Conservation (phyloP, 2,797 vertebrate genomes). For the Amblyopsis hoosieri region DNA sequence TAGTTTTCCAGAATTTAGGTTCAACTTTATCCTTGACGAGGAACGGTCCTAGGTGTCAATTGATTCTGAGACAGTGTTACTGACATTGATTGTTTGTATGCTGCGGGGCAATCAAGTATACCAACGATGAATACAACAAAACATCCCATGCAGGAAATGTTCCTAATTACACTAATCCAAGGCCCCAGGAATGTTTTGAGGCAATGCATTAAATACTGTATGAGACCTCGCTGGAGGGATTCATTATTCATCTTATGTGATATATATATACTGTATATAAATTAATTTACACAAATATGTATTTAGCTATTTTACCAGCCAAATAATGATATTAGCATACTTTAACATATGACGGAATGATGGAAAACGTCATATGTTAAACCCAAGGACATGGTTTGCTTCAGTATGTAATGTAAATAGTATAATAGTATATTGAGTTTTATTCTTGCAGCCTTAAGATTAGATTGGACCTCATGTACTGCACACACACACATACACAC, state of each 20-base stretch:
- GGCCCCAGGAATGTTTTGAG: conserved; percentile 39
- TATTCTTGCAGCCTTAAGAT: background rate
- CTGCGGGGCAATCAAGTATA: conserved; percentile 9
- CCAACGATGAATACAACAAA: conserved; percentile 21
- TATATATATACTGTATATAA: conserved; percentile 8
- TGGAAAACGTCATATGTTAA: conserved; percentile 34
- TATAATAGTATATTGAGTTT: background rate
- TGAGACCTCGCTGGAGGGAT: conserved; percentile 49
- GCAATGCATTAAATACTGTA: conserved; percentile 60
- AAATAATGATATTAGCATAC: conserved; percentile 47
- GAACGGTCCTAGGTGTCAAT: conserved; percentile 23
- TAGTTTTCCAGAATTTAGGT: no score
- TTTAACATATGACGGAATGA: conserved; percentile 12
- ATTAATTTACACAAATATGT: conserved; percentile 62
- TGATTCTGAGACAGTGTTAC: conserved; percentile 17
- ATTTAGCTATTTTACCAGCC: conserved; percentile 40
- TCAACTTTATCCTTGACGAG: no score
- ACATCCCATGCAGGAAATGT: conserved; percentile 27
- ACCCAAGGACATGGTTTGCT: background rate
- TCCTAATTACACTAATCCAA: conserved; percentile 52
- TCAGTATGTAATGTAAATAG: background rate
- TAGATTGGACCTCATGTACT: background rate
- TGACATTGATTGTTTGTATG: conserved; percentile 16
- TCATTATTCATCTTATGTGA: conserved; percentile 57
- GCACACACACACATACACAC: background rate